Evolutionary conservation across 2,888 invertebrate genomes (phyloP).

Genomic region (Drosophila vallismaia): DNA sequence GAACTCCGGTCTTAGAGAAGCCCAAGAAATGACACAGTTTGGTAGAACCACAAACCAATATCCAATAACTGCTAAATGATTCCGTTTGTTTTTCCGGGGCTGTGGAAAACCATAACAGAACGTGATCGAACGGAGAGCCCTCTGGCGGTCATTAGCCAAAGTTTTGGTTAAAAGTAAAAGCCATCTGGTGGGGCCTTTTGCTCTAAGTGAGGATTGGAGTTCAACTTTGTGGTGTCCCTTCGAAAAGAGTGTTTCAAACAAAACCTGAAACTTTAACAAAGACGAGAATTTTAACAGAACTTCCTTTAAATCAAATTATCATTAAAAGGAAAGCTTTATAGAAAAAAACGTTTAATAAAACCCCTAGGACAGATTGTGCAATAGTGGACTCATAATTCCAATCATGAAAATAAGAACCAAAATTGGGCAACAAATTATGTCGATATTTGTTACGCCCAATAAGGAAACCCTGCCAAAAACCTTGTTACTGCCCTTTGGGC

Average conservation of each 20-base stretch:
- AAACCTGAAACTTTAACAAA: no score
- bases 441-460: neutral
- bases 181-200: constrained; percentile 17
- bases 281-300: no score
- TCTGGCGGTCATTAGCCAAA: constrained; percentile 36
- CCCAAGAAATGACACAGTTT: constrained; percentile 48
- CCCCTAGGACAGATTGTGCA: constrained; percentile 10
- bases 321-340: no score
- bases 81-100: constrained; percentile 21
- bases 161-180: constrained; percentile 35
- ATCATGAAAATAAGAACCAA: constrained; percentile 1
- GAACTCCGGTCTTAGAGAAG: constrained; percentile 61
- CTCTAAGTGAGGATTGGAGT: neutral
- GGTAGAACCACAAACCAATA: constrained; percentile 11
- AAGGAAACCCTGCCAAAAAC: constrained; percentile 30
- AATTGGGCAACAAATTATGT: constrained; percentile 21
- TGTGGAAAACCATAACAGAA: constrained; percentile 18
- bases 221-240: neutral
- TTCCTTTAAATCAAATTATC: no score
- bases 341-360: no score
- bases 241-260: no score
- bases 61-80: constrained; percentile 45
- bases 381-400: constrained; percentile 1
- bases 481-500: constrained; percentile 35
- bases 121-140: constrained; percentile 40